Evolutionary conservation across 2,888 invertebrate species (phyloP).

Genomic region (Hirudinaria manillensis): DNA sequence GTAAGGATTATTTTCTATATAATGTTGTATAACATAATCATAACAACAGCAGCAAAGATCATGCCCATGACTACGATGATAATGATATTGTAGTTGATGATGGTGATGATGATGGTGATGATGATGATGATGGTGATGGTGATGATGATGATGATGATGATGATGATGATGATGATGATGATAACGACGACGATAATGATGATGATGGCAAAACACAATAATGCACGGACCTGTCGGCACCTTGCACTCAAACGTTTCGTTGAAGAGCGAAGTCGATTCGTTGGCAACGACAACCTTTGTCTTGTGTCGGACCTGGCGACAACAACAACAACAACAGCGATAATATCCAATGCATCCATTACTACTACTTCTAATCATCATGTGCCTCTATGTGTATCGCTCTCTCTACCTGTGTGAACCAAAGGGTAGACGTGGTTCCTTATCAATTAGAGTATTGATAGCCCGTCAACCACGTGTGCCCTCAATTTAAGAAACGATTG

Average conservation of each 20-base stretch:
- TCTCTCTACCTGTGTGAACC: too few species aligned
- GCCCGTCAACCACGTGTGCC: too few species aligned
- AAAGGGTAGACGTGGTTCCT: too few species aligned
- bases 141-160: not conserved
- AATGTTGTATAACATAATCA: not conserved
- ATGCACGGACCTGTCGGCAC: slow-evolving; percentile 71
- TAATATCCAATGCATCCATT: not conserved
- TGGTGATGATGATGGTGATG: not conserved
- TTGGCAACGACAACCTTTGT: slow-evolving; percentile 84
- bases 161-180: not conserved
- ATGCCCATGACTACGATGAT: not conserved
- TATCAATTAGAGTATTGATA: too few species aligned
- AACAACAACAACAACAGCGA: too few species aligned
- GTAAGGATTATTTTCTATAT: not conserved
- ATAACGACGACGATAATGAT: not conserved
- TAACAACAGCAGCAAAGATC: not conserved
- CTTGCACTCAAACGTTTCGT: slow-evolving; percentile 84
- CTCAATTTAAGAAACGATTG: too few species aligned
- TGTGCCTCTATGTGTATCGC: too few species aligned
- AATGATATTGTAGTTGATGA: not conserved
- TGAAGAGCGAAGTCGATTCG: slow-evolving; percentile 82
- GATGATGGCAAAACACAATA: not conserved
- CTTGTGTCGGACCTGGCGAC: slow-evolving; percentile 66
- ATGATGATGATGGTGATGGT: not conserved
- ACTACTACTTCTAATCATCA: not conserved